These are phyloP conservation scores for Berghia stephanieae DNA, from an alignment of 1,140 invertebrate species.

Conservation along the genomic window DNA sequence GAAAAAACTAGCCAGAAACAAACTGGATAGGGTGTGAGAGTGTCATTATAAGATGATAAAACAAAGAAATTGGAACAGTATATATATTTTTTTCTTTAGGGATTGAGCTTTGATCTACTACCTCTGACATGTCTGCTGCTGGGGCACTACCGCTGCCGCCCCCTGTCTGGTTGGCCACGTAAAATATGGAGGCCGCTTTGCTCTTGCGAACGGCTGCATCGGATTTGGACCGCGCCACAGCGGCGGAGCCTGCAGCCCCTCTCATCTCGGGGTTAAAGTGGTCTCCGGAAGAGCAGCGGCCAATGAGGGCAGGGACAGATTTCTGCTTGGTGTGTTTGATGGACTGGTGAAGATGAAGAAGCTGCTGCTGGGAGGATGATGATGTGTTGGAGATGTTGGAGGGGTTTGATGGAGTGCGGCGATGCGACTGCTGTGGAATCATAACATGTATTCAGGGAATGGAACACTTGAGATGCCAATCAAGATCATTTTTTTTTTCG, in stretches of 20 bases:
- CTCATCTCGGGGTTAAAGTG: background rate
- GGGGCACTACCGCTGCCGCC: background rate
- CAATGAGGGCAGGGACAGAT: slow-evolving; percentile 38
- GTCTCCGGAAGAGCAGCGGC: background rate
- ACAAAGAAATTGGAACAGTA: too few species aligned
- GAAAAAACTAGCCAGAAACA: too few species aligned
- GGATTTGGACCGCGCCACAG: slow-evolving; percentile 44
- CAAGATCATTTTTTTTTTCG: too few species aligned
- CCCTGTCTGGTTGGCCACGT: slow-evolving; percentile 9
- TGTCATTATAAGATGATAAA: too few species aligned
- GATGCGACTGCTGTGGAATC: background rate
- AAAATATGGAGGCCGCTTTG: slow-evolving; percentile 13
- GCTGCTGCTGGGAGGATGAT: too few species aligned
- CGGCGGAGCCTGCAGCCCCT: background rate
- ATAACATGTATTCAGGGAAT: too few species aligned
- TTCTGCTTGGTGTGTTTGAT: slow-evolving; percentile 37
- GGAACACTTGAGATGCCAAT: too few species aligned
- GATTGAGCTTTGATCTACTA: too few species aligned
- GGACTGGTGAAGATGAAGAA: background rate
- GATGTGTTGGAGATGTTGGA: background rate
- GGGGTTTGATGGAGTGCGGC: background rate
- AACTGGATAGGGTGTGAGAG: too few species aligned
- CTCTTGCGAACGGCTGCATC: slow-evolving; percentile 32
- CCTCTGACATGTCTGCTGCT: background rate
- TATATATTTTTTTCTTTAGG: too few species aligned